Evolutionary conservation across 2,113 vertebrate genomes (phyloP).

Genomic region (Sylvietta virens): DNA sequence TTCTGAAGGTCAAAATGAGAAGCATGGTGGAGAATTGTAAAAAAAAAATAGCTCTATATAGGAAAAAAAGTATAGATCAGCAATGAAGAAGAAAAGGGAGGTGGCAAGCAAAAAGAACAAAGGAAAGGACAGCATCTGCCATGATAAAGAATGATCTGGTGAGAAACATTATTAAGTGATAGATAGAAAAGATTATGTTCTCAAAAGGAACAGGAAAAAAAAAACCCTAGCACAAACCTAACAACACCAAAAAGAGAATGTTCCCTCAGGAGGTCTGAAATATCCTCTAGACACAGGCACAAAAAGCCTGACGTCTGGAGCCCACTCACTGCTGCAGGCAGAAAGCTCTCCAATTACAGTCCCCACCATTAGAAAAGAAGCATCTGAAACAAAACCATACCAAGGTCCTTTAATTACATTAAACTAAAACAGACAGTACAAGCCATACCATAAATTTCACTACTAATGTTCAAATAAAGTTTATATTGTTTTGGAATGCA

Average conservation of each 20-base stretch:
- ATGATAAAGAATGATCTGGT: neutral
- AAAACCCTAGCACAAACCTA: neutral
- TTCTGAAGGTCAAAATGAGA: neutral
- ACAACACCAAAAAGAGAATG: neutral
- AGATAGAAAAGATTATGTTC: neutral
- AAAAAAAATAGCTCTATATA: neutral
- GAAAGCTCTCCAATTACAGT: conserved; percentile 24
- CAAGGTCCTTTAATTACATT: neutral
- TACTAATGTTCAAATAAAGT: neutral
- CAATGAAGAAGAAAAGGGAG: neutral
- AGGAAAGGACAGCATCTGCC: neutral
- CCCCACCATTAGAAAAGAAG: neutral
- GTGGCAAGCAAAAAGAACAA: neutral
- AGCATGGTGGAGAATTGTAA: neutral
- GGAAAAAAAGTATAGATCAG: neutral
- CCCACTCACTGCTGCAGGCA: neutral
- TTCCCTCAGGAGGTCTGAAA: conserved; percentile 8
- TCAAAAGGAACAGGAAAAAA: neutral
- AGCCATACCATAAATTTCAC: neutral
- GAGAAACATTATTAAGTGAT: neutral
- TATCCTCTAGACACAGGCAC: neutral
- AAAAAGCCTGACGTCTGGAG: neutral
- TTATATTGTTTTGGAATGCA: neutral
- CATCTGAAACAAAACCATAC: neutral
- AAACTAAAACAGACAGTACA: neutral